Evolutionary conservation across 2,888 invertebrate genomes (phyloP), one percentile per base, ranked within the genome.

Genomic region (Patella caerulea): DNA sequence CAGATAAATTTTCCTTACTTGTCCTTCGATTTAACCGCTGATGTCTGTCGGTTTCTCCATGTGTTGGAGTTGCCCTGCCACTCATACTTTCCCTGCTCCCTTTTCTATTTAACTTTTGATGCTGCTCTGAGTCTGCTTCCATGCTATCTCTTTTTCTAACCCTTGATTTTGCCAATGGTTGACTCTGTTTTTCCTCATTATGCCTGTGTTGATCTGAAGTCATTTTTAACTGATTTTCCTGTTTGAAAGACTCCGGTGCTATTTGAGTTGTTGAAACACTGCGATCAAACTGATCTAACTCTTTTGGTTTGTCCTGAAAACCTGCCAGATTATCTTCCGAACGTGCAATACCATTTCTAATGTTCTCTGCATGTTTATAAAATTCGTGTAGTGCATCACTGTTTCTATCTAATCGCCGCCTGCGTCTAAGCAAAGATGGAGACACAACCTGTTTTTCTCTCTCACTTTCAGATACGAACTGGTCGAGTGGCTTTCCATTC

Each of bases 311-410:
- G 19, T 19, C 24, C 19, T 65, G 19, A 24, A 24, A 24, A 65
- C 19, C 24, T 24, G 65, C 11, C 24, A 65, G 14, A 65, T 65
- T 65, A 24, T 65, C 65, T 65, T 65, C 65, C 0, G 65, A 65
- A 15, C 65, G 65, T 12, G 19, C 65, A 15, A 65, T 65, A 65
- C 65, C 19, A 24, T 65, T 65, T 9, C 65, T 19, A 65, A 65
- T 65, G 14, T 65, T 65, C 15, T 65, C 65, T 12, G 65, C 65
- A 65, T 65, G 65, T 65, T 19, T n/a, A 65, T 65, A 65, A 65
- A 65, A 65, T 65, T 65, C 65, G 2, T 65, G 65, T 24, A 65
- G 65, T 24, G 65, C 65, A 24, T 65, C 65, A 14, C 19, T 24
- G 14, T 65, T 65, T 65, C 65, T 65, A 24, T 65, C 65, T 24